phyloP scores from a whole-genome alignment of 2,888 invertebrate species.

The Pardosa pseudoannulata region DNA sequence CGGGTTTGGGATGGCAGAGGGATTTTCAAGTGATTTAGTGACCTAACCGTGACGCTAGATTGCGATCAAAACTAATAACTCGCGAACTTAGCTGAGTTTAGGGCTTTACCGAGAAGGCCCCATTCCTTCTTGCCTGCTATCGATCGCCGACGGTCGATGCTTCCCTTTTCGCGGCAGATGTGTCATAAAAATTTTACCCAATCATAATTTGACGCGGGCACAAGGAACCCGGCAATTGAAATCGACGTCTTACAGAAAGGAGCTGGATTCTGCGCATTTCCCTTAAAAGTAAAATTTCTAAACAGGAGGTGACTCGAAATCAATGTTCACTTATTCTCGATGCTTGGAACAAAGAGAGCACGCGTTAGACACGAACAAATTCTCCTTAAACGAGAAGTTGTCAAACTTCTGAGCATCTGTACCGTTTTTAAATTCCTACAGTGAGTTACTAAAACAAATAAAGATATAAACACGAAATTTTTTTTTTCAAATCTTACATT shows the following conservation, averaged over 20 bases:
- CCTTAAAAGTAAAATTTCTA: background rate
- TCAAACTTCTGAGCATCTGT: no score
- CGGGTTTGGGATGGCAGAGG: slow-evolving; percentile 29
- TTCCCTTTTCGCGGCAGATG: background rate
- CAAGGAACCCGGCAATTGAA: background rate
- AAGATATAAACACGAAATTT: no score
- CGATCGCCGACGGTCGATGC: background rate
- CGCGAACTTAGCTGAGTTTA: background rate
- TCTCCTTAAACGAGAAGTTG: no score
- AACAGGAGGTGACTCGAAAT: no score
- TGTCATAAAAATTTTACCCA: slow-evolving; percentile 4
- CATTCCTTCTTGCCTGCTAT: background rate
- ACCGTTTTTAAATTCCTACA: no score
- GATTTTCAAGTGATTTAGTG: slow-evolving; percentile 57
- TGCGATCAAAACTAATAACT: slow-evolving; percentile 62
- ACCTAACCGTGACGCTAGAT: slow-evolving; percentile 41
- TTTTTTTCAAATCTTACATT: no score
- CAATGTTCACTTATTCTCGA: no score
- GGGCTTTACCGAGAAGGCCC: background rate
- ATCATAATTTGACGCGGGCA: background rate
- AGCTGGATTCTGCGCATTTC: background rate
- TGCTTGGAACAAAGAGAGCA: no score
- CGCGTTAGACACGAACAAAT: no score
- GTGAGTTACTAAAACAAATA: no score
- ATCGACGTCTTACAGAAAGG: background rate